A percentile compares a stretch with the other conserved stretches of the same genome.
Evolutionary conservation across 2,797 vertebrate genomes (phyloP).

Genomic region (Spea hammondii): DNA sequence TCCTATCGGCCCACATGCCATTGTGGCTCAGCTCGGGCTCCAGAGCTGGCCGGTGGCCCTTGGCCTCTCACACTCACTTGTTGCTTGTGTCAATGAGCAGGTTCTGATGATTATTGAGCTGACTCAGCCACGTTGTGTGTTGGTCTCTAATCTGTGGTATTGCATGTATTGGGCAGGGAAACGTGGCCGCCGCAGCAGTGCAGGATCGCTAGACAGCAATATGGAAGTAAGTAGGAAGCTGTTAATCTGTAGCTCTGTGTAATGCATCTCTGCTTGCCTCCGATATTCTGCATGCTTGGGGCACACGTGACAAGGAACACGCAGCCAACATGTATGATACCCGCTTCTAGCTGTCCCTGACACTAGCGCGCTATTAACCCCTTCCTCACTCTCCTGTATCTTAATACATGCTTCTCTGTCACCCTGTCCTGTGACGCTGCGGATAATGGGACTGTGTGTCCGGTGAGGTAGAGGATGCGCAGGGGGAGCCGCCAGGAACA

Average conservation of each 20-base stretch:
- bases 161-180: constrained; percentile 98
- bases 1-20: too few species aligned
- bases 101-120: constrained; percentile 61
- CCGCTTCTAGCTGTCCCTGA: constrained; percentile 73
- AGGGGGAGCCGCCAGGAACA: constrained; percentile 62
- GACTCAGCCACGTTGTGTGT: constrained; percentile 76
- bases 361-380: constrained; percentile 66
- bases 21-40: too few species aligned
- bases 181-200: constrained; percentile 98
- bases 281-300: constrained; percentile 85
- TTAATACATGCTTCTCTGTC: constrained; percentile 61
- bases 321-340: constrained; percentile 64
- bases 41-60: too few species aligned
- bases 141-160: constrained; percentile 94
- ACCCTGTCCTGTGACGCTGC: constrained; percentile 64
- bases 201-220: constrained; percentile 99
- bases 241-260: constrained; percentile 68
- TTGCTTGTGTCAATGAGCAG: constrained; percentile 45
- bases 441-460: constrained; percentile 63
- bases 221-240: constrained; percentile 97
- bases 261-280: constrained; percentile 77
- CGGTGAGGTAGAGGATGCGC: constrained; percentile 66
- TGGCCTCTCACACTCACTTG: neutral
- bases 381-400: constrained; percentile 63
- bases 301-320: constrained; percentile 69